Percentiles rank a stretch among this genome's conserved stretches.
Conservation (phyloP, 2,888 invertebrate species). For the Omphaloscelis lunosa region DNA sequence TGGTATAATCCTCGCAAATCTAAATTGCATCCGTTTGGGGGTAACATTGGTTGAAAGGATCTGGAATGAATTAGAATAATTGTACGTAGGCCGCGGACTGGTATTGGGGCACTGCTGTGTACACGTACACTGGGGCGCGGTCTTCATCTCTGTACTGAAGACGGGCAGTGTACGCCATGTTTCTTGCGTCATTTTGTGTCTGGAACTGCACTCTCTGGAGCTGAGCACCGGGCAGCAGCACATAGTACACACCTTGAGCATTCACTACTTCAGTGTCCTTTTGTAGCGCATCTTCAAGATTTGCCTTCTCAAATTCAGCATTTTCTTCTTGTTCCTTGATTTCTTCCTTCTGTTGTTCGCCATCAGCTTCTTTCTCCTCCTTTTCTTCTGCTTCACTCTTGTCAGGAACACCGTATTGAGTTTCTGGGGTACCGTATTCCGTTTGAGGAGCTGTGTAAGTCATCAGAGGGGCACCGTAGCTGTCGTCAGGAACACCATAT, state of each 20-base stretch:
- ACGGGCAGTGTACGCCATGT: slow-evolving; percentile 92
- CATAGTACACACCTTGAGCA: slow-evolving; percentile 91
- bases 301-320: slow-evolving; percentile 68
- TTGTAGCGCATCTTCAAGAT: slow-evolving; percentile 77
- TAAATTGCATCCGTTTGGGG: slow-evolving; percentile 70
- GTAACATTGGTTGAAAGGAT: slow-evolving; percentile 60
- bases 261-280: slow-evolving; percentile 82
- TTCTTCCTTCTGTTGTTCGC: slow-evolving; percentile 43
- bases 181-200: slow-evolving; percentile 87
- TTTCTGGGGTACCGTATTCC: slow-evolving; percentile 68
- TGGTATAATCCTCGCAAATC: slow-evolving; percentile 69
- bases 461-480: slow-evolving; percentile 84
- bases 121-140: slow-evolving; percentile 92
- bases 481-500: slow-evolving; percentile 84
- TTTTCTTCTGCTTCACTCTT: slow-evolving; percentile 46
- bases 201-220: slow-evolving; percentile 92
- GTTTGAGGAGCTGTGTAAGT: slow-evolving; percentile 80
- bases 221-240: slow-evolving; percentile 91
- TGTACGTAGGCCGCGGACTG: slow-evolving; percentile 79
- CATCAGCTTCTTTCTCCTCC: slow-evolving; percentile 14
- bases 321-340: slow-evolving; percentile 45
- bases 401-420: slow-evolving; percentile 68
- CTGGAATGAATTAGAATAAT: slow-evolving; percentile 66
- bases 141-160: slow-evolving; percentile 92
- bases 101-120: slow-evolving; percentile 85